Evolutionary conservation across 2,797 vertebrate species (phyloP).

Genomic region (Alauda arvensis): DNA sequence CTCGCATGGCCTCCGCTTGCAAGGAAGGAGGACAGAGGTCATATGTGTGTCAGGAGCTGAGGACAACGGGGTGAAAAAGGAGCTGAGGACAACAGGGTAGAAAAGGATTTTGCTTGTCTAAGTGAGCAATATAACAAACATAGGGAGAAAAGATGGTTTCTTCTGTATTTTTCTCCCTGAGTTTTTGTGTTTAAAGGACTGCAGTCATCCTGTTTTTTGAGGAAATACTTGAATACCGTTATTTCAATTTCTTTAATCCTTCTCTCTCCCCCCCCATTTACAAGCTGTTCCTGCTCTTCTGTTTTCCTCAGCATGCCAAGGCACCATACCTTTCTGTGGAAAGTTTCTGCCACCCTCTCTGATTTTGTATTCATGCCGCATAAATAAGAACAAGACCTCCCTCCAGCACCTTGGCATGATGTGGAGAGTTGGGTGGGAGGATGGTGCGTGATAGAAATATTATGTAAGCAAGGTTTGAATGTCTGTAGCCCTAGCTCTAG

Average conservation of each 20-base stretch:
- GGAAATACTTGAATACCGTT: slow-evolving; percentile 18
- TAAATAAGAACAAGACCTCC: slow-evolving; percentile 49
- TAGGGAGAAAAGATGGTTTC: background rate
- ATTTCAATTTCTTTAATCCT: slow-evolving; percentile 12
- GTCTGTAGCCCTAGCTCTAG: background rate
- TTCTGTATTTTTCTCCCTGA: background rate
- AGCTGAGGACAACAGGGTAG: background rate
- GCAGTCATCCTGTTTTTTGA: background rate
- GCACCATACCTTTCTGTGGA: slow-evolving; percentile 34
- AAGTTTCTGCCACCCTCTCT: slow-evolving; percentile 23
- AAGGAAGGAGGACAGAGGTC: background rate
- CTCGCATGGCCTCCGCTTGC: background rate
- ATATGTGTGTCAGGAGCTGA: background rate
- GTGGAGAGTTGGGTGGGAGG: slow-evolving; percentile 6
- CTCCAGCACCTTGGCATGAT: slow-evolving; percentile 44
- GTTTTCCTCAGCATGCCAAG: slow-evolving; percentile 13
- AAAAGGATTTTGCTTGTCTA: background rate
- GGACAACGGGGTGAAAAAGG: background rate
- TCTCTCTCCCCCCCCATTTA: slow-evolving; percentile 2
- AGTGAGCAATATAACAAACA: background rate
- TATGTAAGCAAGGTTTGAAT: slow-evolving; percentile 37
- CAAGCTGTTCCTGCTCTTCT: slow-evolving; percentile 13
- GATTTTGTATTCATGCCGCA: slow-evolving; percentile 24
- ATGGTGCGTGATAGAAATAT: slow-evolving; percentile 17
- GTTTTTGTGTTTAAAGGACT: background rate